A percentile compares a stretch with the other conserved stretches of the same genome.
phyloP scores from a whole-genome alignment of 2,113 vertebrate genomes.

The Aspiorhynchus laticeps region DNA sequence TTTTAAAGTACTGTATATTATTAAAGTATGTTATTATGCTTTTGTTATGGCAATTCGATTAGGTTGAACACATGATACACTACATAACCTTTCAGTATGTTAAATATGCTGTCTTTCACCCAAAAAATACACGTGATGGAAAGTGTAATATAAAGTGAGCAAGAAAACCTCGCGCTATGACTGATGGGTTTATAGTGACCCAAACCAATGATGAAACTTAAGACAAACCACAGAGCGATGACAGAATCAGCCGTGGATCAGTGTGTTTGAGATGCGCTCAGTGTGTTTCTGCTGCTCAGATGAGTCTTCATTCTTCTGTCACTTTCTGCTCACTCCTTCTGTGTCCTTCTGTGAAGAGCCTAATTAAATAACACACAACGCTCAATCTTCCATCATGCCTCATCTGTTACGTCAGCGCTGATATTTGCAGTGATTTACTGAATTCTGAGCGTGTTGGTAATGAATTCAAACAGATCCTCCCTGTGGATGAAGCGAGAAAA shows the following conservation, averaged over 20 bases:
- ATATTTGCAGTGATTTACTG: conserved; percentile 15
- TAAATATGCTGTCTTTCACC: neutral
- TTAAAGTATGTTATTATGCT: no score
- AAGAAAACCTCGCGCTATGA: neutral
- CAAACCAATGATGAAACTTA: neutral
- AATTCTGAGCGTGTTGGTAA: neutral
- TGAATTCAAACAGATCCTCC: neutral
- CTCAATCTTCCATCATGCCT: neutral
- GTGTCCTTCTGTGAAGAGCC: neutral
- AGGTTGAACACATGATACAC: no score
- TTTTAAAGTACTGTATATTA: no score
- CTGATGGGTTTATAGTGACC: neutral
- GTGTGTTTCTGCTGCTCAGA: neutral
- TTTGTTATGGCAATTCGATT: no score
- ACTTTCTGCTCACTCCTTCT: neutral
- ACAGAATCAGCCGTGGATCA: neutral
- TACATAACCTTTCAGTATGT: no score
- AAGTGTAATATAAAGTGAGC: neutral
- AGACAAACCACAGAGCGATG: neutral
- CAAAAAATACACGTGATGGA: neutral
- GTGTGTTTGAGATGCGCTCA: neutral
- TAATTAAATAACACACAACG: neutral
- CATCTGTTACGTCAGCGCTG: neutral
- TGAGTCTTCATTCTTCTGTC: neutral
- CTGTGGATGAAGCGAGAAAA: neutral